phyloP scores from a whole-genome alignment of 2,113 vertebrate genomes.

The Pachycephala philippinensis region DNA sequence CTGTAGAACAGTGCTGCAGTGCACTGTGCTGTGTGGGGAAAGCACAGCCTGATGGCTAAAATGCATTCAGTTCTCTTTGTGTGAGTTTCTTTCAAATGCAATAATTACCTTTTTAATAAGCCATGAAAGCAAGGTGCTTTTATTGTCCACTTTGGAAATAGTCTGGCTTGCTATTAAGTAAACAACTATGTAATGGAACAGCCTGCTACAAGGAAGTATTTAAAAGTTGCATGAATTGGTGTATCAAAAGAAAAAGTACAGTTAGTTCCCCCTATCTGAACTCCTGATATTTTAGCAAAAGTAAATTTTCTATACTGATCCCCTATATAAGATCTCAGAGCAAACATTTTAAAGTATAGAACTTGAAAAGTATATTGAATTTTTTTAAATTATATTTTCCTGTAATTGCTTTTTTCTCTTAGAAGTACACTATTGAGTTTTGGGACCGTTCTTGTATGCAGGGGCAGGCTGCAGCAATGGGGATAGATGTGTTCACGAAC shows the following conservation, averaged over 20 bases:
- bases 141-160: background rate
- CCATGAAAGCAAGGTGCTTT: background rate
- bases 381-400: background rate
- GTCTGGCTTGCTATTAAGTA: conserved; percentile 22
- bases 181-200: background rate
- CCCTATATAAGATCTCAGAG: background rate
- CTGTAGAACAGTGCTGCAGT: background rate
- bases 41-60: background rate
- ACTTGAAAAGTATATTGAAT: background rate
- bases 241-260: background rate
- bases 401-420: background rate
- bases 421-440: background rate
- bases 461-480: background rate
- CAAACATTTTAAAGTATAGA: background rate
- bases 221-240: background rate
- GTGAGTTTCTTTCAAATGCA: background rate
- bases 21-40: rapidly evolving
- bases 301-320: background rate
- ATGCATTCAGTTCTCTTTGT: background rate
- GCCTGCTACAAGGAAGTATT: background rate
- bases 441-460: background rate
- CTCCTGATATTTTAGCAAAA: background rate
- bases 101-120: conserved; percentile 10
- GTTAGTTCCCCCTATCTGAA: background rate
- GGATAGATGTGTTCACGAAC: background rate